phyloP scores from a whole-genome alignment of 2,888 invertebrate species.

The Beris morrisii region DNA sequence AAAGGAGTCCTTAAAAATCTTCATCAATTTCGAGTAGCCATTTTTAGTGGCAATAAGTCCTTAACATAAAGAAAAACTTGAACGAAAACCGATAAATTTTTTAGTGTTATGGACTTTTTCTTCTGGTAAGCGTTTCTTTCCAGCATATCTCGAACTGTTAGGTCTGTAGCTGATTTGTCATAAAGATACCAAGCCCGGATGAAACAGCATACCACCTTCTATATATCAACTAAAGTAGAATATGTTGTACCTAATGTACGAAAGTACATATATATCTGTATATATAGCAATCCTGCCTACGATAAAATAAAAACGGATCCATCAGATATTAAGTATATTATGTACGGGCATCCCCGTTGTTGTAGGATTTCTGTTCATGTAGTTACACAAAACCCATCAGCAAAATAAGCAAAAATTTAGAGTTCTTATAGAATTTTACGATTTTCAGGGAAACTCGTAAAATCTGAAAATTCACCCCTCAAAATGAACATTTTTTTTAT shows the following conservation, averaged over 20 bases:
- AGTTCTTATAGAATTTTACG: neutral
- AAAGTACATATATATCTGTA: neutral
- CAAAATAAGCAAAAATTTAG: neutral
- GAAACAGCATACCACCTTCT: neutral
- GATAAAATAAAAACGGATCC: too few relatives aligned
- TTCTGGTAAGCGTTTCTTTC: constrained; percentile 4
- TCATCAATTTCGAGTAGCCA: constrained; percentile 15
- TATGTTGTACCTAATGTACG: too few relatives aligned
- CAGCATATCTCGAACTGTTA: constrained; percentile 5
- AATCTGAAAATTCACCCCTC: constrained; percentile 5
- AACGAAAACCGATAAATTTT: constrained; percentile 26
- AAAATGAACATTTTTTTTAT: neutral
- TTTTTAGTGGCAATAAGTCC: constrained; percentile 13
- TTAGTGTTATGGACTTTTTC: constrained; percentile 19
- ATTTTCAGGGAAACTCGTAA: constrained; percentile 9
- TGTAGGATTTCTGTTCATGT: too few relatives aligned
- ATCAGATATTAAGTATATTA: too few relatives aligned
- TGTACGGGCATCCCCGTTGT: too few relatives aligned
- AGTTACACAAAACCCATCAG: too few relatives aligned
- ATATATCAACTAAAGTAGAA: neutral
- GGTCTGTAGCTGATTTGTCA: neutral
- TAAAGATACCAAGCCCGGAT: constrained; percentile 1
- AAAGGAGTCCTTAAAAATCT: constrained; percentile 13
- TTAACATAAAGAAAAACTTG: constrained; percentile 16
- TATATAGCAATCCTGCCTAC: neutral